Conservation (phyloP, 2,888 invertebrate genomes). For the Drosophila antonietae region DNA sequence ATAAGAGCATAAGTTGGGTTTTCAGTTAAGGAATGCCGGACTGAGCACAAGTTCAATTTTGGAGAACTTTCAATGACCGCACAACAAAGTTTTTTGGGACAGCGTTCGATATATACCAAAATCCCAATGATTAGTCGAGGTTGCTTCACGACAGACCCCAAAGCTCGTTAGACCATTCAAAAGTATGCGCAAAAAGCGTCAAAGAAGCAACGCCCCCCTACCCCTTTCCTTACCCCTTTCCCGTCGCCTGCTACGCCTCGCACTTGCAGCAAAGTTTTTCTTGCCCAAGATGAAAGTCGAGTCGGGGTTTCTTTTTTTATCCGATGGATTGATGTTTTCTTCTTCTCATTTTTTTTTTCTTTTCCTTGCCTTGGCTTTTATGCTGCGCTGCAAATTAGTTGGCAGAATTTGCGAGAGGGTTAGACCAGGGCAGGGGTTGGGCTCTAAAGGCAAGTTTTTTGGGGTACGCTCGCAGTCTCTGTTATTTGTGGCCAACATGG, state of each 20-base stretch:
- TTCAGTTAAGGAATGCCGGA: conserved; percentile 17
- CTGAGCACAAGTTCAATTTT: conserved; percentile 36
- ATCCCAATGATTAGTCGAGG: conserved; percentile 74
- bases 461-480: conserved; percentile 32
- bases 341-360: conserved; percentile 38
- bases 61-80: conserved; percentile 64
- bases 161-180: conserved; percentile 71
- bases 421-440: background rate
- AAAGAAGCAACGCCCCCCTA: conserved; percentile 49
- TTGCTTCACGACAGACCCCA: conserved; percentile 21
- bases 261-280: conserved; percentile 59
- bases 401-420: conserved; percentile 25
- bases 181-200: conserved; percentile 68
- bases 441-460: conserved; percentile 7
- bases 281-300: conserved; percentile 62
- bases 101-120: conserved; percentile 66
- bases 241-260: background rate
- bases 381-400: conserved; percentile 76
- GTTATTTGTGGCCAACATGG: conserved; percentile 68
- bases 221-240: background rate
- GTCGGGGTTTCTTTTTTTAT: conserved; percentile 41
- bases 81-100: conserved; percentile 74
- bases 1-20: background rate
- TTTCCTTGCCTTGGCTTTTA: conserved; percentile 37
- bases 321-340: conserved; percentile 16